Conservation (phyloP, 2,888 invertebrate species). For the Cryptophagus acutangulus region DNA sequence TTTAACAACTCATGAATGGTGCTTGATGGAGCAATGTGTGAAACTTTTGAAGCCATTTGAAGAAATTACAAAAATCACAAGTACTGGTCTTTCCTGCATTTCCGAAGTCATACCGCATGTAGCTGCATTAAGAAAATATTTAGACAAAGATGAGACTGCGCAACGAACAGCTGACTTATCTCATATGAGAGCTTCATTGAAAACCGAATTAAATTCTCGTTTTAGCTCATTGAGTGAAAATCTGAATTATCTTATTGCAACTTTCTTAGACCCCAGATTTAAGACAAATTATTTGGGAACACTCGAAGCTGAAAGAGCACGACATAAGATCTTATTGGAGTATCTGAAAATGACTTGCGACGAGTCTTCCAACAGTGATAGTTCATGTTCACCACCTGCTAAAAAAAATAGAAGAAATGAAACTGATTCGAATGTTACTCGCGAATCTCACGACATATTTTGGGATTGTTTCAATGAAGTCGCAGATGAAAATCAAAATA, state of each 20-base stretch:
- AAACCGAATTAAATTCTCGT: slow-evolving; percentile 25
- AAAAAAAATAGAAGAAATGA: slow-evolving; percentile 21
- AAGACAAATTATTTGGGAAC: slow-evolving; percentile 25
- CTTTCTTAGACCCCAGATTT: slow-evolving; percentile 24
- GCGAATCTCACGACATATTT: slow-evolving; percentile 23
- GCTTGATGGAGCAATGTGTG: background rate
- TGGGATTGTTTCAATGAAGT: slow-evolving; percentile 26
- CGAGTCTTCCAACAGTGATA: slow-evolving; percentile 21
- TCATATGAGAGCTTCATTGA: slow-evolving; percentile 21
- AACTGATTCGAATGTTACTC: slow-evolving; percentile 20
- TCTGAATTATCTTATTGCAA: slow-evolving; percentile 21
- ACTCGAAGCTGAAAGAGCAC: slow-evolving; percentile 30
- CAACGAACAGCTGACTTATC: slow-evolving; percentile 13
- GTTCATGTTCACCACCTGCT: slow-evolving; percentile 12
- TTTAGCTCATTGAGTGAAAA: slow-evolving; percentile 22
- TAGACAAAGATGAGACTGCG: slow-evolving; percentile 17
- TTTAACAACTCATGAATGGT: background rate
- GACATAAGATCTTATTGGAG: slow-evolving; percentile 30
- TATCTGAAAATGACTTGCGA: slow-evolving; percentile 29
- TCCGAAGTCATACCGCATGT: slow-evolving; percentile 28
- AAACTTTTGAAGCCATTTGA: background rate
- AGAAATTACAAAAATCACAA: slow-evolving; percentile 17
- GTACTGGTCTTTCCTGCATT: slow-evolving; percentile 23
- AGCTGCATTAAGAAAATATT: slow-evolving; percentile 17
- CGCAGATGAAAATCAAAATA: slow-evolving; percentile 15